These are phyloP conservation scores for Apteryx owenii DNA, from an alignment of 2,113 vertebrate genomes.

Conservation along the genomic window DNA sequence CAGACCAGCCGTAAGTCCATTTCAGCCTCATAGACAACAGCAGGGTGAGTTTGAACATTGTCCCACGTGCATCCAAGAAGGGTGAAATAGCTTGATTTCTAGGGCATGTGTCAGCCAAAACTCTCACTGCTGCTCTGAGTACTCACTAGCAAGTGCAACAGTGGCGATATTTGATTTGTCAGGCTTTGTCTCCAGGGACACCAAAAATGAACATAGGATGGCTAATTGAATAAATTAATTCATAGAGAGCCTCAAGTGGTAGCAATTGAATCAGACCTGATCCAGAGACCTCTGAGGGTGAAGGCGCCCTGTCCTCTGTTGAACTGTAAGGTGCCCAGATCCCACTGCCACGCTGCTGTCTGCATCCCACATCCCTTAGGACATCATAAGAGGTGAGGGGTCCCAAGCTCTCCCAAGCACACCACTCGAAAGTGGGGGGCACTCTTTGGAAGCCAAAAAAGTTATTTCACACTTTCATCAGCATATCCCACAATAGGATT, in stretches of 20 bases:
- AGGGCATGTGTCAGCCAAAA: accelerated
- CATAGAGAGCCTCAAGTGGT: neutral
- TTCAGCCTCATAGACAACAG: neutral
- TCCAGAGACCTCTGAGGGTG: neutral
- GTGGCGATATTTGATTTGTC: neutral
- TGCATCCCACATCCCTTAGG: neutral
- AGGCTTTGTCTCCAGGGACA: neutral
- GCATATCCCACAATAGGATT: neutral
- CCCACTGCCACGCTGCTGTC: neutral
- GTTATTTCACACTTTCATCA: neutral
- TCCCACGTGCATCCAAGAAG: neutral
- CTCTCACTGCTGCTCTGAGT: neutral
- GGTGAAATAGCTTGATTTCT: neutral
- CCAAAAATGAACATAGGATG: neutral
- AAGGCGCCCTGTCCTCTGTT: neutral
- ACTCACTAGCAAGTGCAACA: neutral
- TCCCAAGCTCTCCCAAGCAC: neutral
- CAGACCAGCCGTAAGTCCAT: neutral
- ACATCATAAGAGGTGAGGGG: accelerated
- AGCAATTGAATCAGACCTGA: neutral
- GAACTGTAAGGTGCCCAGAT: neutral
- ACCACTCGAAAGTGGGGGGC: neutral
- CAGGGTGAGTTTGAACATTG: neutral
- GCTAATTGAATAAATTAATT: no score
- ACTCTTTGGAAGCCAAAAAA: neutral